These are phyloP conservation scores for Poecile montanus DNA, from an alignment of 2,797 vertebrate species.

Conservation along the genomic window DNA sequence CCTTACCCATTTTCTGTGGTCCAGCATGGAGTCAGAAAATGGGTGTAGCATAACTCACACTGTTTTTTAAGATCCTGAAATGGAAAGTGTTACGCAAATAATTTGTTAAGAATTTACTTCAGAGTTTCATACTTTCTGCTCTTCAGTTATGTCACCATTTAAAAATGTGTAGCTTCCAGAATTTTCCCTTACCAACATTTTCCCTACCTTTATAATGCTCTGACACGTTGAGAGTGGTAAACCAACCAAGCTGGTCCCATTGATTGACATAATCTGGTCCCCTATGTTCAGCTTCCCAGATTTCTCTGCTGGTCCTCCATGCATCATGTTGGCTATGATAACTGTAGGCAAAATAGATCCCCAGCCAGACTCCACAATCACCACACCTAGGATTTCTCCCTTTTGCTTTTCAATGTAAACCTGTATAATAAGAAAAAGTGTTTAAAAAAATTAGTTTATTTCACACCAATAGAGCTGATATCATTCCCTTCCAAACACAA, in stretches of 20 bases:
- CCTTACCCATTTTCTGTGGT: not conserved
- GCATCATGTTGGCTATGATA: constrained; percentile 98
- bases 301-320: constrained; percentile 92
- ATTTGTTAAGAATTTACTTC: not conserved
- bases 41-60: not conserved
- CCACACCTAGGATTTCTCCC: constrained; percentile 93
- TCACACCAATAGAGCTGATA: not conserved
- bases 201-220: constrained; percentile 94
- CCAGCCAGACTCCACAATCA: constrained; percentile 97
- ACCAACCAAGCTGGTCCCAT: constrained; percentile 95
- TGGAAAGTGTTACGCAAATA: not conserved
- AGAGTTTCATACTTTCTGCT: not conserved
- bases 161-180: not conserved
- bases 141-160: not conserved
- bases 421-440: constrained; percentile 66
- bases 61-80: not conserved
- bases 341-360: constrained; percentile 96
- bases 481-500: not conserved
- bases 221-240: constrained; percentile 95
- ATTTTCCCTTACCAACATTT: no score
- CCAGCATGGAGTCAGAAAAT: not conserved
- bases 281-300: constrained; percentile 93
- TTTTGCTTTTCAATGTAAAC: constrained; percentile 95
- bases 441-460: not conserved
- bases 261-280: constrained; percentile 99